Evolutionary conservation across 2,113 vertebrate species (phyloP), one percentile per base, ranked within the genome.

Genomic region (Atherinomorus stipes): DNA sequence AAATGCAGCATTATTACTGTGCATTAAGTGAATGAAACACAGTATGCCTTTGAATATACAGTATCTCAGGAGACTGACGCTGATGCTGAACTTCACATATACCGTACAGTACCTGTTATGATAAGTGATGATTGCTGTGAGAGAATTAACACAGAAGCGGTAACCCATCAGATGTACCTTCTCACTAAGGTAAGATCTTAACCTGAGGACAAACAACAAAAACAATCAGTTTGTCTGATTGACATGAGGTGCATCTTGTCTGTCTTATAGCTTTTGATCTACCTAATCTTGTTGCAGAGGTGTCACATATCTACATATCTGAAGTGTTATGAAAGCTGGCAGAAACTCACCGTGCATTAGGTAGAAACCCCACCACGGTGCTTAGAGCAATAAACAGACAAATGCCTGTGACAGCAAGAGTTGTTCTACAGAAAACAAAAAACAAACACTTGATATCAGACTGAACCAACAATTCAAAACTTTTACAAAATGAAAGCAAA

Each of bases 91-190:
- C 52, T 63, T 38, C 12, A 34, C 26, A 37, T 28, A 28, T 45
- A 23, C 11, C 87, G 88, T 85, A 23, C 11, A 86, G 88, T 85
- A 97, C 97, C 96, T 93, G 95, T 97, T 94, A 0, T 98, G 96
- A 88, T 98, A 98, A 61, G 96, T 96, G 84, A 98, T 96, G 86
- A 98, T 96, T 84, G 96, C 97, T 0, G 96, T 96, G 54, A 98
- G 94, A 28, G 97, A 94, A 15, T 95, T 91, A n/a, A 96, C 96
- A 0, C 96, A 98, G 88, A 98, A 96, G 63, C 95, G 92, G 85
- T 96, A 97, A 64, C 96, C 96, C 95, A 97, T 96, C 65, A 96
- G 85, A 85, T 98, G 96, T 1, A 96, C 93, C 0, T 96, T 96
- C 63, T 95, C 95, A 89, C 95, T 97, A 58, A 97, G 92, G 87